A percentile compares a stretch with the other conserved stretches of the same genome.
These are phyloP conservation scores for Andinoacara biseriatus DNA, from an alignment of 2,113 vertebrate genomes.

Conservation along the genomic window DNA sequence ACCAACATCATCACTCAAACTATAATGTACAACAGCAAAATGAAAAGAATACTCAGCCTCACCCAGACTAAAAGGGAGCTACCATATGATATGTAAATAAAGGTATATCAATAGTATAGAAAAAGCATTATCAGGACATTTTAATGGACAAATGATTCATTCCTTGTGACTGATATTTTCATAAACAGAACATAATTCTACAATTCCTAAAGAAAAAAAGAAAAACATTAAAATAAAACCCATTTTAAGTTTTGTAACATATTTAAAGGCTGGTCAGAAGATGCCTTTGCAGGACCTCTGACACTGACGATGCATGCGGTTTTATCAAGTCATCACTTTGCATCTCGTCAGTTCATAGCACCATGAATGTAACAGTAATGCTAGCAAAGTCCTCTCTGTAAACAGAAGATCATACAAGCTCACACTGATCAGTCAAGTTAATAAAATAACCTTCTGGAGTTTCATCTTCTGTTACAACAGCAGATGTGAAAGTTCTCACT, in stretches of 20 bases:
- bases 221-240: background rate
- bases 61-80: background rate
- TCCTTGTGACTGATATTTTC: constrained; percentile 51
- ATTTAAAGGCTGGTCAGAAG: constrained; percentile 19
- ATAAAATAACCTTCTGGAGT: constrained; percentile 25
- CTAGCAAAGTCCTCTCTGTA: background rate
- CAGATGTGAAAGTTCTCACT: constrained; percentile 29
- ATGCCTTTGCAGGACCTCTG: background rate
- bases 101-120: constrained; percentile 35
- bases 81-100: background rate
- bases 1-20: background rate
- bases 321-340: background rate
- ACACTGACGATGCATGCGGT: background rate
- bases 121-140: constrained; percentile 68
- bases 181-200: constrained; percentile 56
- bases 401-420: background rate
- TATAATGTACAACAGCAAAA: background rate
- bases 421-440: constrained; percentile 12
- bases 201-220: constrained; percentile 35
- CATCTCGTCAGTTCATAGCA: constrained; percentile 50
- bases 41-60: background rate
- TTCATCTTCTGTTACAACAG: constrained; percentile 37
- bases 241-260: constrained; percentile 36
- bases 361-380: constrained; percentile 39
- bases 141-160: constrained; percentile 65